A percentile compares a stretch with the other conserved stretches of the same genome.
These are phyloP conservation scores for Crocodylus rhombifer DNA, from an alignment of 2,797 vertebrate species.

Conservation along the genomic window DNA sequence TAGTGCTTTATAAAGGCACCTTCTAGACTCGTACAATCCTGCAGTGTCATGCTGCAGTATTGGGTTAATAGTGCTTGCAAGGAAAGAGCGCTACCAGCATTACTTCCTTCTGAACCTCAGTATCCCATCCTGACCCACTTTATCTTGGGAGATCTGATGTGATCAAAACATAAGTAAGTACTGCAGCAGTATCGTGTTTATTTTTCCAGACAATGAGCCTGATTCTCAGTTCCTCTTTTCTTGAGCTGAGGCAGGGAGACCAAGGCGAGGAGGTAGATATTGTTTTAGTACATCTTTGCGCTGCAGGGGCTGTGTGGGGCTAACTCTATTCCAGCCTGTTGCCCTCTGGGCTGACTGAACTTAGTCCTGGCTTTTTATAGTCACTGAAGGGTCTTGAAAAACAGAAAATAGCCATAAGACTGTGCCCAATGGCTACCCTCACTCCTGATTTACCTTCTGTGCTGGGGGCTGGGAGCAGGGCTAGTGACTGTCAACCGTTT, in stretches of 20 bases:
- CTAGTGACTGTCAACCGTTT: background rate
- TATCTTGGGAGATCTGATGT: background rate
- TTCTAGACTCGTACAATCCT: accelerated
- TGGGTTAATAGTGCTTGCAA: background rate
- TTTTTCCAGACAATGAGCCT: background rate
- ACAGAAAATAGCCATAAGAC: constrained; percentile 20
- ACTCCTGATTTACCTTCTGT: background rate
- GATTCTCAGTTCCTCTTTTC: background rate
- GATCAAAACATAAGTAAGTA: background rate
- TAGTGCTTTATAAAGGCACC: background rate
- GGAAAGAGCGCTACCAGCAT: background rate
- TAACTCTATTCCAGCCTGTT: constrained; percentile 1
- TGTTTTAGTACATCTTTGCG: constrained; percentile 8
- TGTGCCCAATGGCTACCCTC: constrained; percentile 2
- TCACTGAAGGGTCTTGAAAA: constrained; percentile 26
- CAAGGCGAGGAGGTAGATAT: accelerated
- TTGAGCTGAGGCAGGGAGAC: background rate
- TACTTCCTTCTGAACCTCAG: accelerated
- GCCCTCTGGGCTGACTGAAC: constrained; percentile 24
- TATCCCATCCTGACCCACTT: background rate
- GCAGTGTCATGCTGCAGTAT: background rate
- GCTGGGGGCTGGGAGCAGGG: background rate
- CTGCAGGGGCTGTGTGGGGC: background rate
- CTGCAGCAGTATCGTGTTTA: background rate
- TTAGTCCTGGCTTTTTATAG: constrained; percentile 42